Base-by-base conservation (phyloP, 2,113 vertebrate genomes). In the Rhinichthys klamathensis region DNA sequence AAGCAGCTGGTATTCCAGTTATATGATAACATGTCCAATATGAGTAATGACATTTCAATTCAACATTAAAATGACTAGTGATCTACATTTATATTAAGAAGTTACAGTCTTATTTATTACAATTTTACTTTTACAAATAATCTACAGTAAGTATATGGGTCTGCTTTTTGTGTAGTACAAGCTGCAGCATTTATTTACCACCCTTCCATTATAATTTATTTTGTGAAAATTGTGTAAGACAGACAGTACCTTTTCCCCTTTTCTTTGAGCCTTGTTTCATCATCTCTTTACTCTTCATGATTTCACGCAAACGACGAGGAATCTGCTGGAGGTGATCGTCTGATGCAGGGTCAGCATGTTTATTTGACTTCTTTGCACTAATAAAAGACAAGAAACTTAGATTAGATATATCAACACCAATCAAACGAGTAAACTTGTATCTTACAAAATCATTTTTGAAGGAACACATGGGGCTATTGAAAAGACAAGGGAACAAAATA, bases 231-330 rank as follows among this genome's bases (percentile, higher is more conserved):
- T 12, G 67, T 70, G 25, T 54, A 75, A 25, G 35, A 18, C 13
- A 76, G 23, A 16, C 8, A 23, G 2, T 2, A 78, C 51, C 90
- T 79, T 63, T 95, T 89, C 80, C 95, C 84, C 38, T 90, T 56
- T 91, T 84, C 0, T 73, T 69, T 0, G 35, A 5, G 0, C 91
- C 91, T 0, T 75, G 88, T 76, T 95, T 96, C 94, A 98, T 95
- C 82, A 90, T 94, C 44, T 97, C 94, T 0, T 94, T 94, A 90
- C 95, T 96, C 90, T 87, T 95, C 91, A 99, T 97, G 0, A 99
- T 97, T 90, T 97, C 97, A 60, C 95, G 94, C 21, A 99, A 94
- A 12, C 93, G 95, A 85, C 95, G 98, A 0, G 97, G 98, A 86
- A 99, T 98, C 88, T 95, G 91, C 27, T 97, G 89, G 83, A 99